Evolutionary conservation across 1,140 invertebrate genomes (phyloP), one percentile per base, ranked within the genome.

Genomic region (Polypedilum pembai): DNA sequence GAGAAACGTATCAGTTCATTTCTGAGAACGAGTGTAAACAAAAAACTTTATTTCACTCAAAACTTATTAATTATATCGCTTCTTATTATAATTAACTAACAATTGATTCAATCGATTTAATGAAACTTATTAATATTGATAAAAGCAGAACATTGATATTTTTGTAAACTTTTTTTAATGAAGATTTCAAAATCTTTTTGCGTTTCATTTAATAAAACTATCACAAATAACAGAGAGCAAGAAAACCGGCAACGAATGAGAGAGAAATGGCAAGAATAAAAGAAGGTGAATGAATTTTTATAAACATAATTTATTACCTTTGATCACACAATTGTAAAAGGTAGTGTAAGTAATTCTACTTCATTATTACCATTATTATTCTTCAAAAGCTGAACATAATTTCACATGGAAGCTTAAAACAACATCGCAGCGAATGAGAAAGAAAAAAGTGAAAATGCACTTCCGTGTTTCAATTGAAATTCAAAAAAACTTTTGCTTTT

Each of bases 271-370:
- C 1, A 12, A 56, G 45, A 56, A 12, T 33, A 56, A 1, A 18
- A 69, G 18, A 21, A 69, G 65, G 65, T 69, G 65, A 69, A 69
- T 69, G 65, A 69, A 69, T 20, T 21, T 69, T n/a, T 69, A 69
- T 69, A 12, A 20, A 69, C 7, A 69, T 69, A 18, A 69, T 69
- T 69, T 69, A 69, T 69, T 69, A 18, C 65, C 8, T 69, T 18
- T n/a, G 15, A 12, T 56, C 45, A n/a, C 15, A 56, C 45, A 56
- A 56, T 56, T 33, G 5, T 33, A 33, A 33, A 33, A 33, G 24
- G 24, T 33, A 33, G 5, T 3, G 24, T 33, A 33, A 33, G 24
- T 33, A 33, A 5, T 3, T 33, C 24, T 33, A 33, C 5, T 5
- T 33, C 24, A 33, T 33, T 33, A 33, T 33, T 33, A 5, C 24